Percentiles rank a stretch among this genome's conserved stretches.
Evolutionary conservation across 1,140 invertebrate species (phyloP).

Genomic region (Bombus fervidus): DNA sequence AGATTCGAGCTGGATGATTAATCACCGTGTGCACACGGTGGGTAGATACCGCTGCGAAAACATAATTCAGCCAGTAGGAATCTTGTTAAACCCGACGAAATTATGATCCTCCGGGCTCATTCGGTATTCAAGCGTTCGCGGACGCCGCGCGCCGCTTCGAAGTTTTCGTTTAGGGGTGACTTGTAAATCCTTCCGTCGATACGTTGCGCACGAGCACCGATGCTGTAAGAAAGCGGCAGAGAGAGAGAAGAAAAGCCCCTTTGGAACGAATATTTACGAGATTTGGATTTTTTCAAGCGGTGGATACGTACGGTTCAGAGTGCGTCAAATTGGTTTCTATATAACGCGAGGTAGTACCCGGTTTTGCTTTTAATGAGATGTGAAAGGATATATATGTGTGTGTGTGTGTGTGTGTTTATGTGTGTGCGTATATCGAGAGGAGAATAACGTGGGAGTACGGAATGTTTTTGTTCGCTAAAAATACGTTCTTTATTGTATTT

Average conservation of each 20-base stretch:
- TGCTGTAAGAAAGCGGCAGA: not conserved
- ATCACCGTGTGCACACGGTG: slow-evolving; percentile 32
- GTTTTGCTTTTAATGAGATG: not conserved
- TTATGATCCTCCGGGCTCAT: slow-evolving; percentile 50
- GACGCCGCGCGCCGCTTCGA: not conserved
- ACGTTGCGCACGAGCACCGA: too few species aligned
- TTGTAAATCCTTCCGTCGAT: slow-evolving; percentile 40
- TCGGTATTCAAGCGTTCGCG: slow-evolving; percentile 40
- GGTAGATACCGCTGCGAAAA: slow-evolving; percentile 55
- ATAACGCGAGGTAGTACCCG: not conserved
- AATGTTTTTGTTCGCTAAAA: not conserved
- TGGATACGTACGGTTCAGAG: not conserved
- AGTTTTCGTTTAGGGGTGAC: slow-evolving; percentile 34
- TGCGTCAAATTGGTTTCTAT: not conserved
- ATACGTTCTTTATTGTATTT: not conserved
- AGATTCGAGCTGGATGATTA: slow-evolving; percentile 54
- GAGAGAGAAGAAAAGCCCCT: too few species aligned
- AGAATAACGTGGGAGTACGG: not conserved
- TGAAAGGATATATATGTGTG: not conserved
- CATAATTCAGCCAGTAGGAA: slow-evolving; percentile 55
- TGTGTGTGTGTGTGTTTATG: too few species aligned
- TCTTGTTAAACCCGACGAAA: slow-evolving; percentile 59
- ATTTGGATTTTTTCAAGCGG: not conserved
- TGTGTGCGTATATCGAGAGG: too few species aligned
- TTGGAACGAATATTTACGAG: not conserved